These are phyloP conservation scores for Megamerina dolium DNA, from an alignment of 2,888 invertebrate species.

Conservation along the genomic window DNA sequence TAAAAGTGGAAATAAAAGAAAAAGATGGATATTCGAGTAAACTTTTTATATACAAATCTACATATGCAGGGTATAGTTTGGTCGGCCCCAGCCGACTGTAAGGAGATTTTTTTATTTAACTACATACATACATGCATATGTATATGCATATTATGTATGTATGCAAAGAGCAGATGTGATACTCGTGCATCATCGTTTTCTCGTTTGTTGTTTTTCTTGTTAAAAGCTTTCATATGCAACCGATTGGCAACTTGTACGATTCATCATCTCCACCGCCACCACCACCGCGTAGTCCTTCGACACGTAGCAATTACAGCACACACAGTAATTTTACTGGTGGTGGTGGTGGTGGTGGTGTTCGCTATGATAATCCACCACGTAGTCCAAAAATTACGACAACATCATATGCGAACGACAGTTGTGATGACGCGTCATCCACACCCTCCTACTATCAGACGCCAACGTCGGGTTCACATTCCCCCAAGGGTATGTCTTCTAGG, in stretches of 20 bases:
- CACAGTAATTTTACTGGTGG: slow-evolving; percentile 16
- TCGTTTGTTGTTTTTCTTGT: not conserved
- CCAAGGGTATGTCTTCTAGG: slow-evolving; percentile 27
- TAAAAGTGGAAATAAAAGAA: too few species aligned
- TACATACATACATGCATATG: too few species aligned
- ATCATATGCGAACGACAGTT: slow-evolving; percentile 44
- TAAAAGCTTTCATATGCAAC: slow-evolving; percentile 11
- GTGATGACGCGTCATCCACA: slow-evolving; percentile 33
- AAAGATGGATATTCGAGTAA: too few species aligned
- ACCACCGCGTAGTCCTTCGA: slow-evolving; percentile 26
- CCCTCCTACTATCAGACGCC: slow-evolving; percentile 45
- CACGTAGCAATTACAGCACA: slow-evolving; percentile 27
- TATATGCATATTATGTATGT: too few species aligned
- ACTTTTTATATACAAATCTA: too few species aligned
- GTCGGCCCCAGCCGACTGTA: too few species aligned
- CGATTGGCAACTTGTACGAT: slow-evolving; percentile 17
- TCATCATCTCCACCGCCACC: slow-evolving; percentile 20
- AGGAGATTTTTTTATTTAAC: too few species aligned
- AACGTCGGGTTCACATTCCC: slow-evolving; percentile 33
- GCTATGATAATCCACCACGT: slow-evolving; percentile 39
- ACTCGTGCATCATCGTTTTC: too few species aligned
- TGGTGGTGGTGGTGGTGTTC: slow-evolving; percentile 6
- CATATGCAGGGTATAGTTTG: too few species aligned
- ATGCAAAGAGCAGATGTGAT: too few species aligned
- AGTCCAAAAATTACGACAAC: slow-evolving; percentile 50